Evolutionary conservation across 2,113 vertebrate species (phyloP), one percentile per base, ranked within the genome.

Genomic region (Rynchops niger): DNA sequence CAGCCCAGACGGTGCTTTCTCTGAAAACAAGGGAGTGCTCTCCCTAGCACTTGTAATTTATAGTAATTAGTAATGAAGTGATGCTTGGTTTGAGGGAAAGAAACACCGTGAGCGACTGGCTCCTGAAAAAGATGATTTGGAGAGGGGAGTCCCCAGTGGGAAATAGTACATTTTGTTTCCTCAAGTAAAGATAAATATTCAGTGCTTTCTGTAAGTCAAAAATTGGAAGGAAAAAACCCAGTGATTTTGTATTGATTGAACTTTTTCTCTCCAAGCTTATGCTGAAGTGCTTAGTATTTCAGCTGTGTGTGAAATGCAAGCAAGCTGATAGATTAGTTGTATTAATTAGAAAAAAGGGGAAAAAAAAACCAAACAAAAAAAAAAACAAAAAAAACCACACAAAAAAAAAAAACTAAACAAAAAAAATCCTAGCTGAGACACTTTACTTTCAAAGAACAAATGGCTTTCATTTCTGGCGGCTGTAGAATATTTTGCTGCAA

Each of bases 371-470:
- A n/a, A n/a, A n/a, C n/a, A n/a, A n/a, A 3, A 5, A 5, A 47
- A 38, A 23, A 19, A 36, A 69, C 40, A 12, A 45, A 45, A 45
- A 45, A 45, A 45, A 17, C 16, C 40, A 40, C 40, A 9, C n/a
- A n/a, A n/a, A 43, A 43, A 45, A 45, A 16, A 47, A 49, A 40
- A 38, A 0, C 8, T 7, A 47, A n/a, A 72, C 25, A 3, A 21
- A 30, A 82, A 86, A 56, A 76, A n/a, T 62, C 74, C n/a, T 74
- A 42, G 15, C 45, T 56, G 58, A 94, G n/a, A 49, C 62, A 77
- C 14, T 90, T 72, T 65, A 16, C 65, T 89, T 89, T 80, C 74
- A 62, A 80, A 73, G 93, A 95, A 88, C 93, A 93, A 85, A 95
- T 88, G 87, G 78, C 36, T 88, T 95, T 88, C 42, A 38, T 72